Evolutionary conservation across 2,113 vertebrate species (phyloP), one percentile per base, ranked within the genome.

Genomic region (Empidonax alnorum): DNA sequence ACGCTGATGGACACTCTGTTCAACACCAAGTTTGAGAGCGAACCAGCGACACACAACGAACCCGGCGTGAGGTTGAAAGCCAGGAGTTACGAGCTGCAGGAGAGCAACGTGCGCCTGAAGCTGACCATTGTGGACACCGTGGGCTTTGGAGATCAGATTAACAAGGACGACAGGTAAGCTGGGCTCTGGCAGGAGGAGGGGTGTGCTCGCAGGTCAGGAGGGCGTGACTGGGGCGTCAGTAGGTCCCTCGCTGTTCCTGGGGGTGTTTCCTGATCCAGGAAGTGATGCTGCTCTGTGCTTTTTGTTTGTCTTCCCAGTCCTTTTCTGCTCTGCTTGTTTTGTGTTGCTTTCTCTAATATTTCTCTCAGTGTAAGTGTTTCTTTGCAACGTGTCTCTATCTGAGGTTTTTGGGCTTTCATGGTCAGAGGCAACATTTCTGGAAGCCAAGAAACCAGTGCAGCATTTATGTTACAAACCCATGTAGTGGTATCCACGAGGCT

Each of bases 1-100:
- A 98, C 98, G 0, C 69, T 98, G 95, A 98, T 98, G 98, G 98
- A 98, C 94, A 98, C 98, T 7, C 97, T 98, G 87, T 98, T 98
- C 97, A 98, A 98, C 67, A 98, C 98, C 17, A 98, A 98, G 93
- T 98, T 98, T 68, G 98, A 98, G 97, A 97, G 98, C 10, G 98
- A 98, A 50, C 98, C 98, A 10, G 98, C 98, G 2, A 98, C 98
- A 27, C 98, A 98, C 97, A 98, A 98, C 2, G 98, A 98, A 89
- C 98, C 98, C 4, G 98, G 98, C 0, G 98, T 98, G 33, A 91
- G 98, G 66, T 98, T 98, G 97, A 98, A 98, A 98, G 98, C 98
- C 19, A 95, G 98, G 95, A 98, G 98, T 90, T 98, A 98, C 0
- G 98, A 98, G 96, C 98, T 98, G 23, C 98, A 98, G 95, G 98